Base-by-base conservation (phyloP, 2,797 vertebrate species). In the Gallinago stenura region DNA sequence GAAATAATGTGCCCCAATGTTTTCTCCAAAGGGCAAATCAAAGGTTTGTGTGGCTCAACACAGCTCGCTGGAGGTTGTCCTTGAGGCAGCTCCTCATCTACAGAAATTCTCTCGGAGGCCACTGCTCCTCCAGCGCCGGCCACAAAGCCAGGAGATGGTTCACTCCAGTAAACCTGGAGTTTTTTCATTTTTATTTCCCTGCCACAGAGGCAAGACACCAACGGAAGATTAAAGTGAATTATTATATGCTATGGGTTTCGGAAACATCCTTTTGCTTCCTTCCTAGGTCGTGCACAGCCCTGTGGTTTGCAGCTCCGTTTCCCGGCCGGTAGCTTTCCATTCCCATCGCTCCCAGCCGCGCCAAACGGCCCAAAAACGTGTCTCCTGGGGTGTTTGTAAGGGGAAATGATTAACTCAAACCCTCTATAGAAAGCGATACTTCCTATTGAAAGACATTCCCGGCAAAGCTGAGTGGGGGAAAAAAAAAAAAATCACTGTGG, bases 251-350 rank as follows among this genome's bases (percentile, higher is more conserved):
- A 96, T 97, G 82, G 61, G 83, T 95, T 97, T 96, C 78, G 92
- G 96, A 97, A 93, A 95, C 96, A 97, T 96, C 96, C 80, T n/a
- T 60, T 43, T 46, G 83, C 95, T 97, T 97, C 97, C 97, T 97
- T 97, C 95, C 96, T 78, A 96, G 96, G 96, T 94, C 94, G 95
- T 28, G 93, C 94, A 89, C 82, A 91, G 92, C 51, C 84, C 84
- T 22, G 84, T 12, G 91, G 86, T 82, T 66, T 94, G 84, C 7
- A 45, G 89, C 60, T 95, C 88, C 41, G 16, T 51, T 88, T 85
- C 92, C 94, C 81, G 70, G 13, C 91, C 8, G 14, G 69, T 58
- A 94, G 95, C 76, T 97, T 95, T 94, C 95, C 96, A 93, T 89
- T 82, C 95, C 35, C 86, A 64, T 15, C 21, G 2, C 5, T 5